Evolutionary conservation across 2,797 vertebrate genomes (phyloP), one percentile per base, ranked within the genome.

Genomic region (Eulemur albifrons): DNA sequence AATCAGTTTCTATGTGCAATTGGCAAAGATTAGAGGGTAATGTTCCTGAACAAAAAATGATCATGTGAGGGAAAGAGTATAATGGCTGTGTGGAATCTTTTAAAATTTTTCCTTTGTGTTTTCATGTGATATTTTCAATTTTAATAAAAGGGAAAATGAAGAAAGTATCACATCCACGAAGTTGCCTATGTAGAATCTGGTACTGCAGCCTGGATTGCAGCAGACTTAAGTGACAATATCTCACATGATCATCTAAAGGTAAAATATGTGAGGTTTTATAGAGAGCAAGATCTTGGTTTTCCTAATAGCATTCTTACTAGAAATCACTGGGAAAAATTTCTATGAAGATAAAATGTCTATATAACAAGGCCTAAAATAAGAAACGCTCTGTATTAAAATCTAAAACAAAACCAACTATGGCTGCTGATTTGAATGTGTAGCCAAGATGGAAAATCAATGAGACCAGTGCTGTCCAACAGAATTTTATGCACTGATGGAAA

Each of bases 231-330:
- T 57, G 72, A 91, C 14, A 72, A 2, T 48, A 40, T 73, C 23
- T 86, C 75, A 79, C 13, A 18, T 30, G 40, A 82, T 92, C 20
- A 54, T 84, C 57, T 80, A 82, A 95, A 65, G 17, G 45, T 59
- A 67, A 73, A 87, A 50, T 81, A 67, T 27, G 27, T 69, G 69
- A 85, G 54, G 35, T 76, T 91, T 88, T 61, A 73, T 43, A 5
- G 15, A 59, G 48, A 88, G 70, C 48, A 54, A 94, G 85, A 87
- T 77, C 70, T 91, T 81, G 13, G 65, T 85, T 97, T 97, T 88
- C 69, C 61, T 87, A 77, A 73, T 35, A 32, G 27, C 79, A n/a
- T 86, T 91, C 69, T 94, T 86, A 50, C 27, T 93, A 72, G 63
- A 82, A 87, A 90, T 90, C 23, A 27, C 13, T 52, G 77, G 21